These are phyloP conservation scores for Aegotheles bennettii DNA, from an alignment of 2,113 vertebrate genomes.

Conservation along the genomic window DNA sequence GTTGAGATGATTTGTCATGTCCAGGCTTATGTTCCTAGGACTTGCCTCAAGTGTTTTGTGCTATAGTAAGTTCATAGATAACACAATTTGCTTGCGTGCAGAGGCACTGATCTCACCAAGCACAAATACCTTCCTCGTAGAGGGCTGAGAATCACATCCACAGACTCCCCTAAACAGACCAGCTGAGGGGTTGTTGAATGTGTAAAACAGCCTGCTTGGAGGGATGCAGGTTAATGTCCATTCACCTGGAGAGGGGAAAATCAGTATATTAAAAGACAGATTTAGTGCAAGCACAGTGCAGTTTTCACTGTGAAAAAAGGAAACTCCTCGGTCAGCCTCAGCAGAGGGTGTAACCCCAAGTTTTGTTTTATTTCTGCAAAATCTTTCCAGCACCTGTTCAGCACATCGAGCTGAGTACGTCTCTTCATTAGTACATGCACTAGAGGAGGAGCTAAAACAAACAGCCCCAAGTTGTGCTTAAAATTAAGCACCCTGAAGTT, in stretches of 20 bases:
- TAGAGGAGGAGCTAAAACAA: neutral
- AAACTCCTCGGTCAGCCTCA: neutral
- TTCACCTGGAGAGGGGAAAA: neutral
- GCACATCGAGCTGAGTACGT: neutral
- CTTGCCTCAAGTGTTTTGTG: neutral
- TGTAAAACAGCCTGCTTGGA: neutral
- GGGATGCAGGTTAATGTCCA: neutral
- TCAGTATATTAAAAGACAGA: neutral
- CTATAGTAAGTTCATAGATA: neutral
- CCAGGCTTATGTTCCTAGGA: neutral
- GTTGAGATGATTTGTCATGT: neutral
- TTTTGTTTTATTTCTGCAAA: neutral
- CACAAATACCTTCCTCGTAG: neutral
- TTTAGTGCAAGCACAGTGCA: neutral
- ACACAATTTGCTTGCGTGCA: rapidly evolving
- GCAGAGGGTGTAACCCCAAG: neutral
- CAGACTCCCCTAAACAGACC: neutral
- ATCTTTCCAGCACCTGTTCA: neutral
- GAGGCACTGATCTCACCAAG: neutral
- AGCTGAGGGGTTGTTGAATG: neutral
- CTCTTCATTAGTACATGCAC: neutral
- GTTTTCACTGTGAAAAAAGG: neutral
- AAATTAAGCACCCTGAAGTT: neutral
- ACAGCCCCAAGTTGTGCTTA: neutral
- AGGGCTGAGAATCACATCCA: rapidly evolving